phyloP scores from a whole-genome alignment of 2,888 invertebrate genomes.

The Patella caerulea region DNA sequence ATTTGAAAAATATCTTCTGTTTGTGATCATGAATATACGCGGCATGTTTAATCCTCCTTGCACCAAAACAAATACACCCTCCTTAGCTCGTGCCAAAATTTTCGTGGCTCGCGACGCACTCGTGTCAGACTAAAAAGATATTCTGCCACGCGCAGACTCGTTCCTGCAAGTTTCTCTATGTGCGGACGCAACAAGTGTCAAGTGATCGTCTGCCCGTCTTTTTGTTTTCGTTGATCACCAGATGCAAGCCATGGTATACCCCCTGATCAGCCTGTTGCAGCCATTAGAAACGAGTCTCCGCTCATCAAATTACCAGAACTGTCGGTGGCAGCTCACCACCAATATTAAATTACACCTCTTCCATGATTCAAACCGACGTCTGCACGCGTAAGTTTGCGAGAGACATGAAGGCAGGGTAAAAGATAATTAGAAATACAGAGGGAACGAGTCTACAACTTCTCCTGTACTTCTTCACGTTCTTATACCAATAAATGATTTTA shows the following conservation, averaged over 20 bases:
- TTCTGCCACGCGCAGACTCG: constrained; percentile 2
- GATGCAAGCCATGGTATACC: constrained; percentile 13
- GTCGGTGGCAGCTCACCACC: constrained; percentile 5
- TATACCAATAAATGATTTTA: too few relatives aligned
- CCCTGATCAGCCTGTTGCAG: neutral
- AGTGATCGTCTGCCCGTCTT: constrained; percentile 19
- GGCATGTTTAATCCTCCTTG: constrained; percentile 73
- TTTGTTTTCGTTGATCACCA: constrained; percentile 22
- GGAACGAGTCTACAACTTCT: neutral
- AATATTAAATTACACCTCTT: constrained; percentile 2
- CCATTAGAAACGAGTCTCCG: constrained; percentile 10
- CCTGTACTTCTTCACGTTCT: too few relatives aligned
- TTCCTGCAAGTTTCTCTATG: constrained; percentile 3
- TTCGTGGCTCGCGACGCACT: neutral
- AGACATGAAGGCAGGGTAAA: neutral
- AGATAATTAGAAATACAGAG: neutral
- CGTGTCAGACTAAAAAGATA: neutral
- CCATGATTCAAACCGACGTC: constrained; percentile 4
- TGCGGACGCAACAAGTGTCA: constrained; percentile 24
- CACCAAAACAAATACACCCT: constrained; percentile 10
- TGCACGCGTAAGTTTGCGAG: constrained; percentile 9
- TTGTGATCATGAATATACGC: constrained; percentile 78
- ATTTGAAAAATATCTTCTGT: constrained; percentile 74
- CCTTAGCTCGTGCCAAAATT: constrained; percentile 9
- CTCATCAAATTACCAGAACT: constrained; percentile 7